These are phyloP conservation scores for Drosophila barbarae DNA, from an alignment of 2,888 invertebrate species.

Conservation along the genomic window DNA sequence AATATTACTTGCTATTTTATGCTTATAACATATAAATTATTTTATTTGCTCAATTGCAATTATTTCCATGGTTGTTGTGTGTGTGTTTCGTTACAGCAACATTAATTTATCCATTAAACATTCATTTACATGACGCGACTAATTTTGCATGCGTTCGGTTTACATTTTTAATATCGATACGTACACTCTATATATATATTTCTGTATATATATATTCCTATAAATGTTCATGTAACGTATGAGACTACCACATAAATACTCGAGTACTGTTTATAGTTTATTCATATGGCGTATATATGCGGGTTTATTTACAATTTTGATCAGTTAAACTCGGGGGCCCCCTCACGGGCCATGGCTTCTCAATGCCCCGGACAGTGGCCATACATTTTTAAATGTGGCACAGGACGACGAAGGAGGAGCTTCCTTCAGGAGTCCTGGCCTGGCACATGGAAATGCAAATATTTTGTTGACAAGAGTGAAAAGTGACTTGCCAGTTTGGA, in stretches of 20 bases:
- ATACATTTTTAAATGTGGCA: constrained; percentile 66
- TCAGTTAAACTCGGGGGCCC: constrained; percentile 54
- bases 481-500: constrained; percentile 61
- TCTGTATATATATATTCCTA: constrained; percentile 13
- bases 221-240: constrained; percentile 12
- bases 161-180: constrained; percentile 60
- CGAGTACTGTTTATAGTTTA: constrained; percentile 54
- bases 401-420: constrained; percentile 29
- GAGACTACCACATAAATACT: constrained; percentile 42
- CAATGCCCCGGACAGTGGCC: constrained; percentile 53
- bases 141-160: constrained; percentile 64
- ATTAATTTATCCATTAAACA: constrained; percentile 69
- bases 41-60: constrained; percentile 62
- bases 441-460: constrained; percentile 51
- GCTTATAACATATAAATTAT: constrained; percentile 46
- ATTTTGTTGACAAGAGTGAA: constrained; percentile 62
- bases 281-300: constrained; percentile 44
- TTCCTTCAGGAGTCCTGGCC: constrained; percentile 1
- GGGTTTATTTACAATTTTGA: constrained; percentile 67
- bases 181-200: constrained; percentile 11
- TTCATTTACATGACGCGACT: constrained; percentile 73
- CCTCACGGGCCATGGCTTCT: not conserved
- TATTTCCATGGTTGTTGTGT: constrained; percentile 41
- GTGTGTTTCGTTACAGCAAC: constrained; percentile 42
- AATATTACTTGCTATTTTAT: constrained; percentile 27